phyloP scores from a whole-genome alignment of 2,797 vertebrate species.

The Myiothlypis coronata region DNA sequence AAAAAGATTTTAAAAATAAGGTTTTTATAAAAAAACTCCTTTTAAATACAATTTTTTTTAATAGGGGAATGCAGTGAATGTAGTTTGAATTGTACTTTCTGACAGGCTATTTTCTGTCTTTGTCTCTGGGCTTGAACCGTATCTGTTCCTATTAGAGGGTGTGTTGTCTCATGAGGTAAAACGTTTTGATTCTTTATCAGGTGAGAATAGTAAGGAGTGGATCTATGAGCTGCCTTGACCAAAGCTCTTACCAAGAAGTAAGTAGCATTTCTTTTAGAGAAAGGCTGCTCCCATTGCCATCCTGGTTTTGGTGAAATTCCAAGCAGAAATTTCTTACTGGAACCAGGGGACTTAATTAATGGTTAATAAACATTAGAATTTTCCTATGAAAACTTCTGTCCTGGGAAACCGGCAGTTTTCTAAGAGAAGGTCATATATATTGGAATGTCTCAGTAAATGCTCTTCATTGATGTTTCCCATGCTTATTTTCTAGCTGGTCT shows the following conservation, averaged over 20 bases:
- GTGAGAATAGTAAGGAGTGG: background rate
- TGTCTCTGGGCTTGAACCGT: background rate
- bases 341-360: background rate
- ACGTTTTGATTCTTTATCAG: background rate
- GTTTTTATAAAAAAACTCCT: background rate
- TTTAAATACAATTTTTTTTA: background rate
- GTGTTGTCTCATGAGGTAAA: accelerated
- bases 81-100: background rate
- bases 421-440: background rate
- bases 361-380: background rate
- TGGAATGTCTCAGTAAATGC: background rate
- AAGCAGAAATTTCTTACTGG: background rate
- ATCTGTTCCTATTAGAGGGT: background rate
- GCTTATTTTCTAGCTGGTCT: background rate
- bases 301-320: background rate
- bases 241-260: background rate
- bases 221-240: background rate
- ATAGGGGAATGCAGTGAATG: accelerated
- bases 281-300: background rate
- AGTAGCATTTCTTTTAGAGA: background rate
- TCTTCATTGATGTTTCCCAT: background rate
- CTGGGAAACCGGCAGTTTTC: background rate
- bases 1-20: background rate
- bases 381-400: background rate
- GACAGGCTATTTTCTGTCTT: background rate